Evolutionary conservation across 2,888 invertebrate species (phyloP).

Genomic region (Margaritifera margaritifera): DNA sequence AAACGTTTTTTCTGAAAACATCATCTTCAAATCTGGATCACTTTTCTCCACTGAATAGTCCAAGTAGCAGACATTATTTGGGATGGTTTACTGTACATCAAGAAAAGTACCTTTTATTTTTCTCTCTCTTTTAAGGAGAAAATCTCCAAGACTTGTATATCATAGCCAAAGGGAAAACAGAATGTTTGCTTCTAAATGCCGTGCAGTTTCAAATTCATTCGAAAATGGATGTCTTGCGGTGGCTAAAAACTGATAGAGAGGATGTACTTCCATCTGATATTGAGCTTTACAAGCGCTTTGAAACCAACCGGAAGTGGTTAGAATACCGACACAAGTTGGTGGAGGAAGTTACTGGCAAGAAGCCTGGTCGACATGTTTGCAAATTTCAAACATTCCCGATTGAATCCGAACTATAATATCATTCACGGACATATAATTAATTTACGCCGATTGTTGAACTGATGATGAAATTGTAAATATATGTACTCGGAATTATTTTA

Average conservation of each 20-base stretch:
- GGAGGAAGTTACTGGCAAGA: conserved; percentile 32
- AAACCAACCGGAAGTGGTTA: conserved; percentile 44
- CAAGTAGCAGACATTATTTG: too few species aligned
- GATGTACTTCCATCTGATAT: conserved; percentile 37
- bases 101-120: neutral
- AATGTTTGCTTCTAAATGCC: conserved; percentile 42
- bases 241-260: conserved; percentile 36
- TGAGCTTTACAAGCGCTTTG: conserved; percentile 36
- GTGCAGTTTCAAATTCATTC: conserved; percentile 46
- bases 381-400: too few species aligned
- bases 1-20: too few species aligned
- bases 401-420: too few species aligned
- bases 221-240: conserved; percentile 38
- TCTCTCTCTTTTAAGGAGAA: conserved; percentile 40
- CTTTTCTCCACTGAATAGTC: too few species aligned
- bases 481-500: too few species aligned
- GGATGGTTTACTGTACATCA: too few species aligned
- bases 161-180: conserved; percentile 46
- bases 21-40: too few species aligned
- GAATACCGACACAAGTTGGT: conserved; percentile 46
- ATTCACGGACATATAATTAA: too few species aligned
- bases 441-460: too few species aligned
- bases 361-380: neutral
- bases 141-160: conserved; percentile 47
- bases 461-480: too few species aligned